Conservation (phyloP, 1,140 invertebrate genomes). For the Contarinia nasturtii region DNA sequence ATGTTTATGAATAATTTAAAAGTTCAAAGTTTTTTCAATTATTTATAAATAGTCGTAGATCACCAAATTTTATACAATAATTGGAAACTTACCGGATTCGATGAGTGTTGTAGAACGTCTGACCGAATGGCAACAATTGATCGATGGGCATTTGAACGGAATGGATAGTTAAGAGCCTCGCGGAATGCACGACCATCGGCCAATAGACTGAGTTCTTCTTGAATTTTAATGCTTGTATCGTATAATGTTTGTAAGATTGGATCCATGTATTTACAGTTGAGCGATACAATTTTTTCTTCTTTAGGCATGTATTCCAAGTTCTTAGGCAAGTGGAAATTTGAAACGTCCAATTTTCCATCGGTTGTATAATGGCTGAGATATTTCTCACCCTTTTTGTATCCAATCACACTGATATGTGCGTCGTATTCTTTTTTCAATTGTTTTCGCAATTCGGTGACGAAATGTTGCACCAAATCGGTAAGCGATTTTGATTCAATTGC, state of each 20-base stretch:
- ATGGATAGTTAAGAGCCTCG: conserved; percentile 35
- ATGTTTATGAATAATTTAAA: too few relatives aligned
- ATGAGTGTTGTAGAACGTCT: conserved; percentile 11
- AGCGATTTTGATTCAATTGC: conserved; percentile 20
- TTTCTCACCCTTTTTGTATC: conserved; percentile 30
- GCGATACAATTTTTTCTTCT: conserved; percentile 3
- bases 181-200: conserved; percentile 29
- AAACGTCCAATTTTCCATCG: conserved; percentile 31
- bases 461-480: conserved; percentile 21
- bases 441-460: conserved; percentile 20
- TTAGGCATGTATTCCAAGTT: conserved; percentile 24
- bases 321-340: conserved; percentile 29
- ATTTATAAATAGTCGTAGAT: too few relatives aligned
- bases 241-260: conserved; percentile 9
- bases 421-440: conserved; percentile 29
- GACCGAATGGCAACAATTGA: conserved; percentile 31
- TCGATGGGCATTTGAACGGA: conserved; percentile 35
- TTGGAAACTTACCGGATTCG: conserved; percentile 17
- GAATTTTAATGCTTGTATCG: conserved; percentile 7
- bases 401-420: conserved; percentile 33
- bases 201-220: conserved; percentile 1
- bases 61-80: too few relatives aligned
- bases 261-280: conserved; percentile 11
- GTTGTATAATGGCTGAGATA: conserved; percentile 31
- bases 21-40: too few relatives aligned